Percentiles rank a stretch among this genome's conserved stretches.
Evolutionary conservation across 2,888 invertebrate genomes (phyloP).

Genomic region (Eurois occulta): DNA sequence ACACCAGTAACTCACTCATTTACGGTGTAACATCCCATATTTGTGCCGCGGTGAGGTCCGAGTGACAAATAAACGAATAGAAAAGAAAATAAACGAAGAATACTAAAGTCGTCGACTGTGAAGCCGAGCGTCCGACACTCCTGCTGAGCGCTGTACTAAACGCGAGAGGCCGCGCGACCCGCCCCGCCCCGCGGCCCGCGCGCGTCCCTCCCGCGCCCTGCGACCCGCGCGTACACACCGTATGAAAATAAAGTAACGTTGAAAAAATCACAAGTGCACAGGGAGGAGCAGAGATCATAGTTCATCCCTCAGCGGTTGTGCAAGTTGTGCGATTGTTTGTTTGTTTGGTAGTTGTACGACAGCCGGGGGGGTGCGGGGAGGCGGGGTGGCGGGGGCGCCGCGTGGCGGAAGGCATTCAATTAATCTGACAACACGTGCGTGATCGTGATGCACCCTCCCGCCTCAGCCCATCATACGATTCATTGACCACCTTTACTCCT

Average conservation of each 20-base stretch:
- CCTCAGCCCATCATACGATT: constrained; percentile 81
- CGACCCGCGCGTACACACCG: constrained; percentile 82
- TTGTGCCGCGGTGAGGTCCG: constrained; percentile 79
- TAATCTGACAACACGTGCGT: constrained; percentile 88
- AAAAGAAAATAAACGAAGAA: constrained; percentile 91
- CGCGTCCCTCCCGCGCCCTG: constrained; percentile 81
- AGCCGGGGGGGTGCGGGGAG: constrained; percentile 50
- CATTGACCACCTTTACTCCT: constrained; percentile 74
- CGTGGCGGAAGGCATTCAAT: constrained; percentile 82
- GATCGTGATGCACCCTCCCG: constrained; percentile 84
- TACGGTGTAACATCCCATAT: constrained; percentile 81
- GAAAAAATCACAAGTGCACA: constrained; percentile 81
- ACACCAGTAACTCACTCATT: constrained; percentile 81
- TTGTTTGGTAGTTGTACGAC: constrained; percentile 75
- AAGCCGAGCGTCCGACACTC: constrained; percentile 90
- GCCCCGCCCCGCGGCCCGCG: constrained; percentile 81
- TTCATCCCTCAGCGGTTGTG: constrained; percentile 67
- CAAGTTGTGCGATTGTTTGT: constrained; percentile 69
- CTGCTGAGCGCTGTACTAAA: constrained; percentile 90
- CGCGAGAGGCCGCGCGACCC: constrained; percentile 87
- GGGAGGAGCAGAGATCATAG: constrained; percentile 70
- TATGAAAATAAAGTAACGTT: constrained; percentile 82
- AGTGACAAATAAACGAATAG: constrained; percentile 89
- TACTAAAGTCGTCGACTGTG: constrained; percentile 88
- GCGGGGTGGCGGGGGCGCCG: constrained; percentile 64